Evolutionary conservation across 1,140 invertebrate genomes (phyloP).

Genomic region (Heterodera carotae): DNA sequence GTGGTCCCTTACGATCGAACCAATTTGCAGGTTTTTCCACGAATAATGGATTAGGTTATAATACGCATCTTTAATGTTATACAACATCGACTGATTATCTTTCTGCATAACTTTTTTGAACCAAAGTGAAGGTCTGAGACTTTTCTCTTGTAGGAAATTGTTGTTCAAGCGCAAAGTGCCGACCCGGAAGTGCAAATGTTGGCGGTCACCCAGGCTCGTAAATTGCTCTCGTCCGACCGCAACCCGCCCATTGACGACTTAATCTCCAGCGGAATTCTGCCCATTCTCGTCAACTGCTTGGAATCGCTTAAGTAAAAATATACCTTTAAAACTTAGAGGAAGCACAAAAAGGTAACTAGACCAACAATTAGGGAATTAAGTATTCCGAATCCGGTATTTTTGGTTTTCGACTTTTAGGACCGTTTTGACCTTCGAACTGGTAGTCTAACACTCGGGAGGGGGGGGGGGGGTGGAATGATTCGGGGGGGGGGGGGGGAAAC

Average conservation of each 20-base stretch:
- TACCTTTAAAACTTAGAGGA: too few species aligned
- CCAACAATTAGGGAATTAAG: too few species aligned
- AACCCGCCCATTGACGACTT: constrained; percentile 98
- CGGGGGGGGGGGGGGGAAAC: too few species aligned
- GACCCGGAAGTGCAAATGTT: constrained; percentile 59
- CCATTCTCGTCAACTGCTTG: constrained; percentile 86
- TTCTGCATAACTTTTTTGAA: too few species aligned
- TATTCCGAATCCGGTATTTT: constrained; percentile 38
- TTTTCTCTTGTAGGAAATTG: constrained; percentile 51
- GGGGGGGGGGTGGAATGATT: too few species aligned
- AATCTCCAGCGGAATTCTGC: constrained; percentile 88
- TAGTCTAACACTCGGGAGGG: too few species aligned
- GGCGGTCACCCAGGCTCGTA: constrained; percentile 70
- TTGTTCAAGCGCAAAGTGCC: constrained; percentile 51
- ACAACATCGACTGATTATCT: too few species aligned
- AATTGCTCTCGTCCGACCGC: constrained; percentile 90
- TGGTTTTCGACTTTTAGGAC: too few species aligned
- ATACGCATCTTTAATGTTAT: too few species aligned
- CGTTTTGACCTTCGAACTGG: too few species aligned
- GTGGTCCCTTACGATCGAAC: constrained; percentile 30
- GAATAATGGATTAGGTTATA: not conserved
- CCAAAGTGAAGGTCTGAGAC: too few species aligned
- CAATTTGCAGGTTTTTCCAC: constrained; percentile 28
- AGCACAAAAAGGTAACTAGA: too few species aligned
- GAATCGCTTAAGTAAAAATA: constrained; percentile 77